Evolutionary conservation across 2,113 vertebrate species (phyloP).

Genomic region (Larimichthys crocea): DNA sequence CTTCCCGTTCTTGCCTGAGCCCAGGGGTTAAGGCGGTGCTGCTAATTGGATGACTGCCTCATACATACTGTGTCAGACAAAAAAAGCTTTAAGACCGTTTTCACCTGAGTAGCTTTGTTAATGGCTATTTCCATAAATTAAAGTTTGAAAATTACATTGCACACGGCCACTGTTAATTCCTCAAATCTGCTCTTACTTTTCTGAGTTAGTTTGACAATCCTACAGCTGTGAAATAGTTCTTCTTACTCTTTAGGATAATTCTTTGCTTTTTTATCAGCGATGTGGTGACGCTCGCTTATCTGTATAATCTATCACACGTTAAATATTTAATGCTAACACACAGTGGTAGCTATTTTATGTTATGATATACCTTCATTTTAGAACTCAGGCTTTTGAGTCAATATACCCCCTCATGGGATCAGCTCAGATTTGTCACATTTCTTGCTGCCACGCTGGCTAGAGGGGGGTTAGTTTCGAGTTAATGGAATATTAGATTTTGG

Average conservation of each 20-base stretch:
- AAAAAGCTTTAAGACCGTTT: constrained; percentile 60
- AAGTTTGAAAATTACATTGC: constrained; percentile 52
- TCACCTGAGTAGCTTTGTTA: constrained; percentile 69
- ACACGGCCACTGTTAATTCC: constrained; percentile 36
- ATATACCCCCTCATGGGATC: neutral
- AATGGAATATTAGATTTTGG: constrained; percentile 15
- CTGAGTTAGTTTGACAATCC: constrained; percentile 40
- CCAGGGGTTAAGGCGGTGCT: constrained; percentile 2
- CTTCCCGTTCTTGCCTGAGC: constrained; percentile 5
- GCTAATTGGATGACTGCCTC: constrained; percentile 62
- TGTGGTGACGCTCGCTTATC: neutral
- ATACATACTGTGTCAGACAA: constrained; percentile 57
- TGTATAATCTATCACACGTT: neutral
- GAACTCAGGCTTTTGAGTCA: neutral
- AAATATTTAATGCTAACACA: neutral
- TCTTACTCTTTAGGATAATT: neutral
- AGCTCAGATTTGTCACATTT: constrained; percentile 10
- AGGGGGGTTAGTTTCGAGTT: constrained; percentile 3
- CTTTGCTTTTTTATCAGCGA: neutral
- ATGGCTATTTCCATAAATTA: constrained; percentile 68
- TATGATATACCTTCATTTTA: neutral
- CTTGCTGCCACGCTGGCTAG: neutral
- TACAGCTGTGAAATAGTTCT: neutral
- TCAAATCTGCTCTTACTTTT: constrained; percentile 29
- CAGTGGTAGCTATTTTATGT: too few relatives aligned